Evolutionary conservation across 2,888 invertebrate genomes (phyloP).

Genomic region (Drosophila infuscata): DNA sequence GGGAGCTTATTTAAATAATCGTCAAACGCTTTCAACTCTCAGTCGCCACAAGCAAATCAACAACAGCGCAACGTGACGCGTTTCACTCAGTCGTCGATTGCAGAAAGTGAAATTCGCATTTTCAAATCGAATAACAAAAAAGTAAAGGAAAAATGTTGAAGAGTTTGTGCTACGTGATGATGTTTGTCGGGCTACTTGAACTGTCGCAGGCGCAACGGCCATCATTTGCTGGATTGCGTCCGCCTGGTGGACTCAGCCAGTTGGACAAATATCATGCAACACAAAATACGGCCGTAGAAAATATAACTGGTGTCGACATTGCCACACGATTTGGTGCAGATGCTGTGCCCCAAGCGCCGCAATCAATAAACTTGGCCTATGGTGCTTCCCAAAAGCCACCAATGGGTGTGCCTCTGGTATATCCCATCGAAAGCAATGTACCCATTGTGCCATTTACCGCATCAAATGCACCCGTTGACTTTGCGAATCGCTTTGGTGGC

Average conservation of each 20-base stretch:
- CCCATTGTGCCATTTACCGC: conserved; percentile 18
- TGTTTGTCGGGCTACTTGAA: conserved; percentile 43
- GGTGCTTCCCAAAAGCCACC: conserved; percentile 77
- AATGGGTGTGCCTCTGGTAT: conserved; percentile 72
- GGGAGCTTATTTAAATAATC: conserved; percentile 67
- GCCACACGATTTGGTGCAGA: conserved; percentile 86
- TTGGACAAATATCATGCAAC: conserved; percentile 86
- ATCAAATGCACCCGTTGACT: conserved; percentile 2
- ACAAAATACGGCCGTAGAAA: conserved; percentile 58
- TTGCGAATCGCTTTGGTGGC: conserved; percentile 68
- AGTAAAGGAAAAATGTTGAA: conserved; percentile 36
- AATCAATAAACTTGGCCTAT: conserved; percentile 43
- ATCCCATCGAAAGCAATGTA: conserved; percentile 51
- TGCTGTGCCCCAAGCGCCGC: conserved; percentile 85
- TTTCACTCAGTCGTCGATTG: background rate
- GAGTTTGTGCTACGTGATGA: conserved; percentile 17
- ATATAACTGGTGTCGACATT: conserved; percentile 60
- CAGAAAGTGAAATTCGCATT: conserved; percentile 50
- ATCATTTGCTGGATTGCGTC: conserved; percentile 87
- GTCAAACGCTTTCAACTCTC: conserved; percentile 39
- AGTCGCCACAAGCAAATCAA: conserved; percentile 41
- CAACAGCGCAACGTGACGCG: conserved; percentile 22
- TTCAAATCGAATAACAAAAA: background rate
- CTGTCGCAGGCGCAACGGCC: conserved; percentile 86
- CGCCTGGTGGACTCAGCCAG: conserved; percentile 86